Evolutionary conservation across 1,140 invertebrate species (phyloP).

Genomic region (Anthonomus grandis): DNA sequence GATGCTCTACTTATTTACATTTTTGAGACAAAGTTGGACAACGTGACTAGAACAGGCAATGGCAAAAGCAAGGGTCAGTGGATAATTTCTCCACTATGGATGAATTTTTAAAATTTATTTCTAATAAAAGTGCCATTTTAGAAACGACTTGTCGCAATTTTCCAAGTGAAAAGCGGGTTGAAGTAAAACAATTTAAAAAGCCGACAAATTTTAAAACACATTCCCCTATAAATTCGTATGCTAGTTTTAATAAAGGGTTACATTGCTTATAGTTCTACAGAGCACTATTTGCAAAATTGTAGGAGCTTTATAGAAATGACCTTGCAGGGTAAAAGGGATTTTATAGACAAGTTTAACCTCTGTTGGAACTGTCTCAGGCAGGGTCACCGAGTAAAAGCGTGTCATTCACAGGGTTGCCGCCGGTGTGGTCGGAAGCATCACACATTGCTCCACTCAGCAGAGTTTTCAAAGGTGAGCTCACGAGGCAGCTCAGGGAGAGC

Average conservation of each 20-base stretch:
- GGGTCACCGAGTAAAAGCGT: not conserved
- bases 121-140: not conserved
- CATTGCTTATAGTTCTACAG: not conserved
- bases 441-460: not conserved
- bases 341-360: not conserved
- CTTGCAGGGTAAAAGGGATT: too few relatives aligned
- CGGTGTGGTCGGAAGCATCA: not conserved
- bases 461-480: too few relatives aligned
- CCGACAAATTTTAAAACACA: not conserved
- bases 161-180: not conserved
- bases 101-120: not conserved
- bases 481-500: not conserved
- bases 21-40: not conserved
- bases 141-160: not conserved
- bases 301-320: not conserved
- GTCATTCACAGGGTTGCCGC: not conserved
- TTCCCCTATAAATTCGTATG: not conserved
- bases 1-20: not conserved
- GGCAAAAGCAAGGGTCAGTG: not conserved
- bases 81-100: not conserved
- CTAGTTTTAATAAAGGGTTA: not conserved
- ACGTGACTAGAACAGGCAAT: not conserved
- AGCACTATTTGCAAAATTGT: not conserved
- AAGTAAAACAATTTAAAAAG: not conserved
- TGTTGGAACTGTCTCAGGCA: not conserved